Conservation (phyloP, 2,113 vertebrate genomes). For the Nematolebias whitei region DNA sequence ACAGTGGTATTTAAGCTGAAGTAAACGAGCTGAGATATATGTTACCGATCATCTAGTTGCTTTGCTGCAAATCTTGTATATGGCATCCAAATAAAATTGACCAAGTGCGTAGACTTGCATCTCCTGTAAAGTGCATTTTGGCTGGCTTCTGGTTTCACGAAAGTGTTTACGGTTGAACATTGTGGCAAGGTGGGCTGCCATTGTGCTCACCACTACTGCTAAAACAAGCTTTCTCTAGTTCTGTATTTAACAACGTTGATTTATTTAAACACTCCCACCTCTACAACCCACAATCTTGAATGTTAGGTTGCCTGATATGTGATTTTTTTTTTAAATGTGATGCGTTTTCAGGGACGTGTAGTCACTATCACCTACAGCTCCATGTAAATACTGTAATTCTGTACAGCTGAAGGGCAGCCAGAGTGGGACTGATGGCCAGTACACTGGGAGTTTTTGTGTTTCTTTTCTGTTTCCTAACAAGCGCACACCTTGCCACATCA, state of each 20-base stretch:
- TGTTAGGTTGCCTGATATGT: constrained; percentile 62
- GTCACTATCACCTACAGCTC: constrained; percentile 46
- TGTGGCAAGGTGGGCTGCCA: constrained; percentile 87
- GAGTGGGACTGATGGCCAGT: constrained; percentile 96
- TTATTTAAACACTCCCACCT: constrained; percentile 20
- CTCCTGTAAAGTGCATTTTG: constrained; percentile 84
- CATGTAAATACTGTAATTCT: constrained; percentile 86
- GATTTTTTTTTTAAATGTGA: constrained; percentile 56
- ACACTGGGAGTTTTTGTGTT: constrained; percentile 75
- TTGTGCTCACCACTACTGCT: constrained; percentile 57
- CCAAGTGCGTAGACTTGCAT: constrained; percentile 79
- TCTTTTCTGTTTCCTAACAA: constrained; percentile 55
- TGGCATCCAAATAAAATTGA: constrained; percentile 73
- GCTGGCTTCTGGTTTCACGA: constrained; percentile 83
- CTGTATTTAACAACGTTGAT: not conserved
- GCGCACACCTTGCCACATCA: constrained; percentile 87
- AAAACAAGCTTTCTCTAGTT: constrained; percentile 23
- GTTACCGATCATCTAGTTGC: constrained; percentile 94
- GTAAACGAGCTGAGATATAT: constrained; percentile 87
- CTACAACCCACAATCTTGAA: not conserved
- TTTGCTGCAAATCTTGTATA: constrained; percentile 87
- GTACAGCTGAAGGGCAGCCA: constrained; percentile 84
- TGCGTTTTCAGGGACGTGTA: constrained; percentile 56
- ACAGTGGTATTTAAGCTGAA: constrained; percentile 77
- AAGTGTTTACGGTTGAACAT: constrained; percentile 80